Base-by-base conservation (phyloP, 2,113 vertebrate genomes). In the Ochotona princeps region DNA sequence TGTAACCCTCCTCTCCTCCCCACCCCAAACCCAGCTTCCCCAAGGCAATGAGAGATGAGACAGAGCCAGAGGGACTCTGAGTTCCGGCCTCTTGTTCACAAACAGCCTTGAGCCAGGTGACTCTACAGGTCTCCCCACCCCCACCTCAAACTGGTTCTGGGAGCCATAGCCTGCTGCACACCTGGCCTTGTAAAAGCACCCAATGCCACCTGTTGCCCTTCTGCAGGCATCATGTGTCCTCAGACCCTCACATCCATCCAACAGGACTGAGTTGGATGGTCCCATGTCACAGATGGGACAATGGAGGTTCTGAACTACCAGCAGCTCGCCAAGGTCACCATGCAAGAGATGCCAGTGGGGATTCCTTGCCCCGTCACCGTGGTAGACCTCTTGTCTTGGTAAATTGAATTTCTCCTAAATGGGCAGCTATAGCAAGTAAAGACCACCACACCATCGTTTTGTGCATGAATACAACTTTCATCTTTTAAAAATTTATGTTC, bases 251-350 rank as follows among this genome's bases (percentile, higher is more conserved):
- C 12, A 20, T 25, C n/a, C 7, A 70, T 35, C 63, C 35, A 35
- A 66, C 8, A 51, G 2, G 11, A 6, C 35, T 32, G 35, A 21
- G 17, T 11, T 66, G 30, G 14, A 38, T 14, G 4, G 54, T 21
- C 21, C 18, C 35, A 30, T 57, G 63, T 87, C 85, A 30, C 7
- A 66, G 35, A 49, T 1, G 35, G 82, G n/a, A 49, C 23, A 0
- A 2, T 0, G 0, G 49, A 18, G 15, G 44, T 54, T 84, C 38
- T 10, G 47, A 76, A 67, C 47, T 13, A 5, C 0, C 17, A n/a
- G 47, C 26, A 5, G 75, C 38, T n/a, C n/a, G 17, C 82, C 54
- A 49, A 18, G 49, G 13, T 63, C 65, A 25, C 70, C 65, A 25
- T 17, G 28, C 51, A 47, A n/a, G 20, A 25, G 63, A 18, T 1